phyloP scores from a whole-genome alignment of 2,888 invertebrate species.

The Monopis laevigella region DNA sequence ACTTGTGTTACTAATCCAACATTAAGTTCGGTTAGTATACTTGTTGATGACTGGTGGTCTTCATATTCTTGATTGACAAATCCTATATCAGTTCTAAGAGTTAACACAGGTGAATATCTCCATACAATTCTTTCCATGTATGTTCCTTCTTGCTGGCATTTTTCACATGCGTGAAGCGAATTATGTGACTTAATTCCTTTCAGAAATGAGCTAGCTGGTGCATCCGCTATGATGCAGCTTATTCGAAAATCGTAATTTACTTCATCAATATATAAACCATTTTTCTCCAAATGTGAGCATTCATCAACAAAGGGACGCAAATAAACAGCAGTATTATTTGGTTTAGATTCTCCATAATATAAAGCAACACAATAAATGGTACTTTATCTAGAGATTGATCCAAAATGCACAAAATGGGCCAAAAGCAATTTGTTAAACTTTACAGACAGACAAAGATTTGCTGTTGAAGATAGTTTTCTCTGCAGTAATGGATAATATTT shows the following conservation, averaged over 20 bases:
- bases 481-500: conserved; percentile 11
- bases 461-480: conserved; percentile 5
- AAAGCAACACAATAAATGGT: conserved; percentile 12
- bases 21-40: conserved; percentile 16
- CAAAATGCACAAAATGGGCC: conserved; percentile 17
- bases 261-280: conserved; percentile 12
- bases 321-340: conserved; percentile 10
- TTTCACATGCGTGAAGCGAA: conserved; percentile 16
- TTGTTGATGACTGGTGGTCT: conserved; percentile 16
- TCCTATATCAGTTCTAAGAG: conserved; percentile 14
- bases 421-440: conserved; percentile 16
- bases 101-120: conserved; percentile 8
- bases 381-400: conserved; percentile 14
- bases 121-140: conserved; percentile 9
- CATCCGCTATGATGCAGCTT: conserved; percentile 13
- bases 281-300: conserved; percentile 12
- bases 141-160: conserved; percentile 15
- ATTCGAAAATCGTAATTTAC: conserved; percentile 10
- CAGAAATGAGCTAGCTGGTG: conserved; percentile 14
- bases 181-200: conserved; percentile 17
- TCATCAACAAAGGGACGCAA: conserved; percentile 13
- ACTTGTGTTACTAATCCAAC: conserved; percentile 17
- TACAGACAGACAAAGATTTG: conserved; percentile 6
- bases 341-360: conserved; percentile 13
- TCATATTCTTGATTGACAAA: conserved; percentile 15